These are phyloP conservation scores for Actinemys pallida DNA, from an alignment of 2,113 vertebrate species.

Conservation along the genomic window DNA sequence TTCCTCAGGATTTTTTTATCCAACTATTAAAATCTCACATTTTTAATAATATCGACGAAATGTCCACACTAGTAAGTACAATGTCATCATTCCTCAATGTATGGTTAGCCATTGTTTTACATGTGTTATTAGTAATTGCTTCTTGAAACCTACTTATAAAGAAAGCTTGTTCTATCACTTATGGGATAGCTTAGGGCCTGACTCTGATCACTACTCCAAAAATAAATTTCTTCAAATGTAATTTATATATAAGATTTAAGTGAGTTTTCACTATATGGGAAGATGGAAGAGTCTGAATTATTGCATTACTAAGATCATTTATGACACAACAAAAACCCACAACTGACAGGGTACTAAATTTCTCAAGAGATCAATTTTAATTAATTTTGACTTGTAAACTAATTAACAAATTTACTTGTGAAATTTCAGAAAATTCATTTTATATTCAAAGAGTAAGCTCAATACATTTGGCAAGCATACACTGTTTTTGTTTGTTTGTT, in stretches of 20 bases:
- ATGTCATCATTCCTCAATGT: background rate
- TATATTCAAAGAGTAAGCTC: background rate
- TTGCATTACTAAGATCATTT: too few relatives aligned
- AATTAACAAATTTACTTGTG: background rate
- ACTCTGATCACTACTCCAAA: too few relatives aligned
- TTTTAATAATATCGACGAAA: background rate
- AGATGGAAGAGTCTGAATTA: too few relatives aligned
- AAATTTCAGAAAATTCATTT: background rate
- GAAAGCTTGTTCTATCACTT: background rate
- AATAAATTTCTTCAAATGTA: too few relatives aligned
- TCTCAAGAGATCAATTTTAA: background rate
- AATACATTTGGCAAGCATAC: background rate
- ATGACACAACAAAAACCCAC: background rate
- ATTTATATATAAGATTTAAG: too few relatives aligned
- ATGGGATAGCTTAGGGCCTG: too few relatives aligned
- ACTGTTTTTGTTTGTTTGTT: background rate
- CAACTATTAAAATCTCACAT: background rate
- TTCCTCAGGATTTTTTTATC: fast-evolving
- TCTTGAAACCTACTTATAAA: background rate
- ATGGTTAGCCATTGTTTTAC: background rate
- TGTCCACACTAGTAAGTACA: background rate
- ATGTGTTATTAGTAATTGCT: background rate
- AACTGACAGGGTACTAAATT: background rate
- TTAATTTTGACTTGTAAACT: background rate
- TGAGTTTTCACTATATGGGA: too few relatives aligned